phyloP scores from a whole-genome alignment of 2,888 invertebrate species.

The Drosophila falleni region DNA sequence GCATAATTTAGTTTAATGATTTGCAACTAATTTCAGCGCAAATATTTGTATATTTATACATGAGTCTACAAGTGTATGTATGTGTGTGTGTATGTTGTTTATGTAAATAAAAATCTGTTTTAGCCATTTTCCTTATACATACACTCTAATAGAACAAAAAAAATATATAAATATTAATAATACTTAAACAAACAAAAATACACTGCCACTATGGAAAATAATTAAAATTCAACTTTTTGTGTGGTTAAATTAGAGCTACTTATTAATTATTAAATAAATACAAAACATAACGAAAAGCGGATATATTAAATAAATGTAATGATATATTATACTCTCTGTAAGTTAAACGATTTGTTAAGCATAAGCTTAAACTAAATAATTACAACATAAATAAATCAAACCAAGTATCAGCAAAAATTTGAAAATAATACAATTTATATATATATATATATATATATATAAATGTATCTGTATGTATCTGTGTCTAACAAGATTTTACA shows the following conservation, averaged over 20 bases:
- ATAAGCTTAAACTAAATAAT: constrained; percentile 22
- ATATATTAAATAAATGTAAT: constrained; percentile 24
- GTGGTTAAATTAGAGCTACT: constrained; percentile 47
- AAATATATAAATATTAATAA: constrained; percentile 10
- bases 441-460: constrained; percentile 35
- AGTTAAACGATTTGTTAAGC: constrained; percentile 53
- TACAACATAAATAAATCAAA: constrained; percentile 27
- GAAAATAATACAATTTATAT: constrained; percentile 38
- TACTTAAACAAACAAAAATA: constrained; percentile 11
- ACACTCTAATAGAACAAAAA: constrained; percentile 23
- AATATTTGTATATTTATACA: constrained; percentile 37
- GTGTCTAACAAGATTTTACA: constrained; percentile 81
- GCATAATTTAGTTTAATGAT: constrained; percentile 70
- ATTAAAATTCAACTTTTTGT: constrained; percentile 43
- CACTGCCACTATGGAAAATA: constrained; percentile 51
- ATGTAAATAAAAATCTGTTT: constrained; percentile 55
- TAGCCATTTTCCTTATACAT: constrained; percentile 37
- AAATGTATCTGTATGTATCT: constrained; percentile 39
- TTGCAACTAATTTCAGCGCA: constrained; percentile 64
- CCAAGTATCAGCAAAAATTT: constrained; percentile 39
- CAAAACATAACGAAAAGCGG: constrained; percentile 1
- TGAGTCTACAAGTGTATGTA: constrained; percentile 3
- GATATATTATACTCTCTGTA: constrained; percentile 45
- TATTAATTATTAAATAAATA: constrained; percentile 10
- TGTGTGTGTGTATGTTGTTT: constrained; percentile 22